Base-by-base conservation (phyloP, 2,888 invertebrate genomes). In the Drosophila lacicola region DNA sequence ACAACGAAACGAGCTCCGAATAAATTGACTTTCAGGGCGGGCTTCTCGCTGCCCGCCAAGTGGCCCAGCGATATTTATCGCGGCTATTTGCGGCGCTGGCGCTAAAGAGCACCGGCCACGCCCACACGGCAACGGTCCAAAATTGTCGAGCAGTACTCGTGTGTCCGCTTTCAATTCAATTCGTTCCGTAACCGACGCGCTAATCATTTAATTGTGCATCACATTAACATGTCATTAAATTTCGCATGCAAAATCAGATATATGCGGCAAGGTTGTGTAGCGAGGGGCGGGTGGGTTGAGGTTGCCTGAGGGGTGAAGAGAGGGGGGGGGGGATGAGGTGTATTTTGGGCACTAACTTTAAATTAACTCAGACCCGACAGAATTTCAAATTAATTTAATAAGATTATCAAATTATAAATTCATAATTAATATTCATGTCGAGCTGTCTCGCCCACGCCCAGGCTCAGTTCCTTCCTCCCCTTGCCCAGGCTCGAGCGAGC, bases 321-420 rank as follows among this genome's bases (percentile, higher is more conserved):
- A n/a, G n/a, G 51, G 11, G 6, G 5, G 11, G 36, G 14, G 9
- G 47, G 6, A 13, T 46, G 36, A 50, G 41, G 37, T 41, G 41
- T 34, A 42, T n/a, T 58, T n/a, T 36, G 37, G 63, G 58, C 64
- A 68, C 72, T 70, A 85, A 84, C 71, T 88, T 84, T 85, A 88
- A 86, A 88, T 88, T 85, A 78, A 86, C 86, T 82, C 71, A 82
- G 71, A 82, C 87, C 87, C 70, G 74, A 68, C 71, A 82, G 84
- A 88, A 85, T 88, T 86, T 86, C 69, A 83, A 85, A 85, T 85
- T 86, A 85, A 85, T 88, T 84, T 86, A 86, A 88, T 88, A 86
- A 80, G 84, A 88, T 88, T 88, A 84, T 88, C 88, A 88, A 85
- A 85, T 85, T 88, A 85, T 76, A 77, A 83, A 85, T 85, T 85